These are phyloP conservation scores for Himalopsyche anomala DNA, from an alignment of 2,888 invertebrate species.

Conservation along the genomic window DNA sequence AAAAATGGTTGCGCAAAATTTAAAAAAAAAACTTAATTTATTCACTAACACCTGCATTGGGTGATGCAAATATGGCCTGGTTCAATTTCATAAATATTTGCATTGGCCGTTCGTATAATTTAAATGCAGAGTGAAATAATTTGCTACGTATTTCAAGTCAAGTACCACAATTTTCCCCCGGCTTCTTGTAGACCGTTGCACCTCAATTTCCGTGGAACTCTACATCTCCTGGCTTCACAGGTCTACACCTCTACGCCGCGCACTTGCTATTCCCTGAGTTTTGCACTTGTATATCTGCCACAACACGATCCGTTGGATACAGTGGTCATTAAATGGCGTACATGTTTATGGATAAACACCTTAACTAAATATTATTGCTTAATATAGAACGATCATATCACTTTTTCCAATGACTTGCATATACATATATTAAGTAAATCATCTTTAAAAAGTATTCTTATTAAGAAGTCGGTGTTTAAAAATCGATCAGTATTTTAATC, in stretches of 20 bases:
- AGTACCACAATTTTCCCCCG: constrained; percentile 9
- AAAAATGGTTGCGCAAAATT: too few species aligned
- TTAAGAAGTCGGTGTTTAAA: too few species aligned
- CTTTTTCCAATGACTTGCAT: too few species aligned
- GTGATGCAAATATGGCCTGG: too few species aligned
- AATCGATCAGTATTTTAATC: too few species aligned
- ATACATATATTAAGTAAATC: too few species aligned
- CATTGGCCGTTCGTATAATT: constrained; percentile 1
- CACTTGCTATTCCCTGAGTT: background rate
- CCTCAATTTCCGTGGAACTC: background rate
- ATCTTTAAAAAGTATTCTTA: too few species aligned
- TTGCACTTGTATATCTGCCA: background rate
- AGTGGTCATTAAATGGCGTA: constrained; percentile 13
- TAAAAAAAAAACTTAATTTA: too few species aligned
- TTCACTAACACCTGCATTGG: background rate
- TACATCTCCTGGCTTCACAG: background rate
- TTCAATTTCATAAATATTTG: too few species aligned
- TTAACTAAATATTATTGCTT: background rate
- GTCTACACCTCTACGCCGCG: constrained; percentile 18
- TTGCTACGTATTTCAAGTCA: constrained; percentile 17
- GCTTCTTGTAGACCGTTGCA: constrained; percentile 23
- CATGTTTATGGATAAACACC: background rate
- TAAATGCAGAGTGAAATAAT: constrained; percentile 1
- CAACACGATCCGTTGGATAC: constrained; percentile 7
- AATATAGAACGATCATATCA: background rate